These are phyloP conservation scores for Cephalopholis sonnerati DNA, from an alignment of 2,113 vertebrate species.

Conservation along the genomic window DNA sequence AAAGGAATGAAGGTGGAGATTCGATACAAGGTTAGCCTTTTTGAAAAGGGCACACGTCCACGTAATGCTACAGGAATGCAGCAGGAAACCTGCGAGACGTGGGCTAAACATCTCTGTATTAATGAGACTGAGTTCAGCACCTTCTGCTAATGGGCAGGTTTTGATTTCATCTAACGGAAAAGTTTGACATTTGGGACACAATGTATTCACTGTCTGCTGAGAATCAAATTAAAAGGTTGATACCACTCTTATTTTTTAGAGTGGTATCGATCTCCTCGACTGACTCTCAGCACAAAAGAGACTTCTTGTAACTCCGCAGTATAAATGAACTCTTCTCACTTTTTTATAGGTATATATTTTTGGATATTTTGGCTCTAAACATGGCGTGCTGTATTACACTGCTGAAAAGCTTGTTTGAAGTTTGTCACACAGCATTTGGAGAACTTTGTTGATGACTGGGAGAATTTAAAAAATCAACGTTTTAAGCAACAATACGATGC, in stretches of 20 bases:
- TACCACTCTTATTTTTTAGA: not conserved
- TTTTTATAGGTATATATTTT: too few relatives aligned
- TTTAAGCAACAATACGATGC: too few relatives aligned
- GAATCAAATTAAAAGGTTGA: not conserved
- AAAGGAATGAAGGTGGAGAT: slow-evolving; percentile 29
- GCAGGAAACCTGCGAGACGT: slow-evolving; percentile 11
- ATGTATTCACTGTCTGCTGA: not conserved
- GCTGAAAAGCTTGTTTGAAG: too few relatives aligned
- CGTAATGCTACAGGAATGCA: slow-evolving; percentile 46
- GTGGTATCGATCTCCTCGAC: too few relatives aligned
- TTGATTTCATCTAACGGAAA: not conserved
- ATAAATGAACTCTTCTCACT: too few relatives aligned
- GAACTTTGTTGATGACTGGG: too few relatives aligned
- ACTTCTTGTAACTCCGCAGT: too few relatives aligned
- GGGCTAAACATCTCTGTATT: slow-evolving; percentile 38
- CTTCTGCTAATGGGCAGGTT: slow-evolving; percentile 28
- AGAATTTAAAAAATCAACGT: too few relatives aligned
- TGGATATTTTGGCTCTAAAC: too few relatives aligned
- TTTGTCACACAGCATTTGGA: too few relatives aligned
- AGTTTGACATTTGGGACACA: not conserved
- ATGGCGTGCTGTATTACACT: too few relatives aligned
- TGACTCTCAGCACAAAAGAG: too few relatives aligned
- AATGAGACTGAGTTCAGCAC: slow-evolving; percentile 41
- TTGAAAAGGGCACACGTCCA: slow-evolving; percentile 68
- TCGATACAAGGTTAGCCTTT: slow-evolving; percentile 28